Base-by-base conservation (phyloP, 2,113 vertebrate genomes). In the Oceanites oceanicus region DNA sequence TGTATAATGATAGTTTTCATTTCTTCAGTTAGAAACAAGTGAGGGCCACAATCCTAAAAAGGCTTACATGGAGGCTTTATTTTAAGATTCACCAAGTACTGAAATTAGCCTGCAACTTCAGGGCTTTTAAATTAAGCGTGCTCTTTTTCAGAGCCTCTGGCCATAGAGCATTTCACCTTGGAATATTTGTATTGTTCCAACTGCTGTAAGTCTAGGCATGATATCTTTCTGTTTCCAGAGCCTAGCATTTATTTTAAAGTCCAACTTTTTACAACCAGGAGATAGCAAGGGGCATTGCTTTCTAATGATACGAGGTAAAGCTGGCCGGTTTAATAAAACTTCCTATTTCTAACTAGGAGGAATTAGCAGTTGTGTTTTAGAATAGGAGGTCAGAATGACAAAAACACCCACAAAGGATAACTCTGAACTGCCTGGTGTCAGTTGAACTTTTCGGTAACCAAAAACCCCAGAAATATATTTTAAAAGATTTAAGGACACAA, bases 11-110 rank as follows among this genome's bases (percentile, higher is more conserved):
- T 82, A 91, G 89, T 74, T 93, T 95, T 92, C 42, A 67, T 95
- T 94, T 91, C 94, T 97, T 92, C 89, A 91, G 66, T 89, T 94
- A 90, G 83, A 95, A 92, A 42, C 45, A 79, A 78, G n/a, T n/a
- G 65, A 96, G 56, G 56, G 40, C 83, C 52, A 36, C 70, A 49
- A 22, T 86, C 61, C 86, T 89, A 75, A 95, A 94, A 92, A 94
- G 53, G 58, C 58, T 94, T 11, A 0, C 34, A 9, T 38, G 22
- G 29, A 91, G 42, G 36, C 23, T 94, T 97, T 94, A 92, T 94
- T 96, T 93, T 97, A 92, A 91, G 83, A 76, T 91, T 92, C 49
- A 89, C 56, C 72, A 89, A 78, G 77, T 92, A 75, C 88, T 82
- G 80, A 94, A 95, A 97, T 97, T 85, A 94, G 58, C 50, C 65